Percentiles rank a stretch among this genome's conserved stretches.
Evolutionary conservation across 1,140 invertebrate genomes (phyloP).

Genomic region (Amphibalanus amphitrite): DNA sequence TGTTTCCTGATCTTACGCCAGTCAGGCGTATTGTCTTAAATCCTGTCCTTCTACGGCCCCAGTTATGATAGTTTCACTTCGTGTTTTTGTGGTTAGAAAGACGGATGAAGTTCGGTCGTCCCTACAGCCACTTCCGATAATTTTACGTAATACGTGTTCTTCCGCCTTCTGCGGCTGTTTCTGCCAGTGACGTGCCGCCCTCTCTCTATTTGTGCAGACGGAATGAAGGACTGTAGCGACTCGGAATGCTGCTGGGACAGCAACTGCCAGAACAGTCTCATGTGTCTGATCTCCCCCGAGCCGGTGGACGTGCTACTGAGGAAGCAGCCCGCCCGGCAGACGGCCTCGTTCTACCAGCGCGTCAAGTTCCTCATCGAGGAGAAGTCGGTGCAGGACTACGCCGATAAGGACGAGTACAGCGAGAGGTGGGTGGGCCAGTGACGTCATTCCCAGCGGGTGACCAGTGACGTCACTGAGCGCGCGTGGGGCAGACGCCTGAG

Average conservation of each 20-base stretch:
- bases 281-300: conserved; percentile 86
- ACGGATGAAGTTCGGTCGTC: no score
- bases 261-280: conserved; percentile 69
- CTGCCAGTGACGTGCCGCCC: conserved; percentile 6
- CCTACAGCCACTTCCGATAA: no score
- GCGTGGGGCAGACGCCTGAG: not conserved
- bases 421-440: conserved; percentile 62
- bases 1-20: no score
- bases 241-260: conserved; percentile 71
- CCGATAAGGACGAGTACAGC: conserved; percentile 88
- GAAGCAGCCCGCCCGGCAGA: conserved; percentile 88
- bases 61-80: no score
- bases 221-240: conserved; percentile 92
- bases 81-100: no score
- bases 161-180: no score
- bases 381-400: conserved; percentile 94
- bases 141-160: no score
- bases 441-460: not conserved
- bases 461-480: no score
- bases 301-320: conserved; percentile 83
- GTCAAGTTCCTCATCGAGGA: conserved; percentile 98
- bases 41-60: no score
- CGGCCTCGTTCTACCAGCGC: conserved; percentile 91
- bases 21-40: no score
- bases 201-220: conserved; percentile 46